Percentiles rank a stretch among this genome's conserved stretches.
These are phyloP conservation scores for Phthorimaea operculella DNA, from an alignment of 1,140 invertebrate species.

Conservation along the genomic window DNA sequence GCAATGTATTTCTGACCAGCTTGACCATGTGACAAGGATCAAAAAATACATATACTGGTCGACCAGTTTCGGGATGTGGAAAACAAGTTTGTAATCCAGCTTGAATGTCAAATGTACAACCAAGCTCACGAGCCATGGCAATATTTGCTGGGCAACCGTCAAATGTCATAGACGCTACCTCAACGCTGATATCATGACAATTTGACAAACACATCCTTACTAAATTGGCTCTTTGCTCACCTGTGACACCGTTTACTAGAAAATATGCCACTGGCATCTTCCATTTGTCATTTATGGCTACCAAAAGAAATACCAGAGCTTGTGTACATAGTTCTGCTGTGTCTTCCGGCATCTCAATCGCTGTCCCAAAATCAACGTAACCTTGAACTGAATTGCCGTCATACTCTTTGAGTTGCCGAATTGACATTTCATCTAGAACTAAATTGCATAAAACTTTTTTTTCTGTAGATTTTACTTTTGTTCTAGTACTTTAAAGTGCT, in stretches of 20 bases:
- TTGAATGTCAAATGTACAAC: slow-evolving; percentile 15
- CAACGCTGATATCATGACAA: slow-evolving; percentile 22
- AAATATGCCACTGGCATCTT: slow-evolving; percentile 40
- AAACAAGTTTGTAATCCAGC: slow-evolving; percentile 30
- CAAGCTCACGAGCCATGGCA: slow-evolving; percentile 11
- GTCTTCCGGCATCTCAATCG: too few species aligned
- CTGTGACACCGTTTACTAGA: slow-evolving; percentile 23
- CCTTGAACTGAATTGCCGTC: slow-evolving; percentile 3
- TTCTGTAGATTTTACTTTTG: slow-evolving; percentile 1
- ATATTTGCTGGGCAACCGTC: slow-evolving; percentile 29
- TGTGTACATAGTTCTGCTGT: slow-evolving; percentile 22
- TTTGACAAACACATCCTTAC: slow-evolving; percentile 21
- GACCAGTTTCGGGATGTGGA: slow-evolving; percentile 24
- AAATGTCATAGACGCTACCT: slow-evolving; percentile 21
- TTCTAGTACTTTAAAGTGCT: slow-evolving; percentile 10
- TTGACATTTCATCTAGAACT: slow-evolving; percentile 4
- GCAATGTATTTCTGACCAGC: slow-evolving; percentile 37
- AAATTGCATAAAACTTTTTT: slow-evolving; percentile 7
- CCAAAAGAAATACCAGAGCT: slow-evolving; percentile 33
- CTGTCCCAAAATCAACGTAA: slow-evolving; percentile 6
- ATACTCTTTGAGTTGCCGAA: background rate
- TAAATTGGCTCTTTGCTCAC: slow-evolving; percentile 23
- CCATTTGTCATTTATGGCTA: slow-evolving; percentile 28
- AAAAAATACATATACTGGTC: slow-evolving; percentile 31
- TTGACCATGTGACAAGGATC: slow-evolving; percentile 54